Evolutionary conservation across 2,113 vertebrate genomes (phyloP).

Genomic region (Scartelaos histophorus): DNA sequence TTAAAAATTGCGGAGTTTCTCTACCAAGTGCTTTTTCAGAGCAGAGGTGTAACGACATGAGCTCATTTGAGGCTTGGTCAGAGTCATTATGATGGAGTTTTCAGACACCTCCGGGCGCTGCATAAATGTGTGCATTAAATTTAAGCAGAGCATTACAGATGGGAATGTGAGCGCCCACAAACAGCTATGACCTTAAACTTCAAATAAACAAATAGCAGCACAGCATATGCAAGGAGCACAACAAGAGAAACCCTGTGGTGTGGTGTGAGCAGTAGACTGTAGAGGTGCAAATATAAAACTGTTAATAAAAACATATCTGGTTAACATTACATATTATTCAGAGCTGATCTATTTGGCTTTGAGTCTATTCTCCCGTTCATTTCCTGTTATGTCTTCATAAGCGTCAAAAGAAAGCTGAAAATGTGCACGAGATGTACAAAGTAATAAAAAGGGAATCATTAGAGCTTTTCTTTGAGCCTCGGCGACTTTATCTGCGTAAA

Average conservation of each 20-base stretch:
- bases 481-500: slow-evolving; percentile 23
- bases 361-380: background rate
- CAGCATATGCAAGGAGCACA: too few relatives aligned
- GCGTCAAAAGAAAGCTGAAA: slow-evolving; percentile 7
- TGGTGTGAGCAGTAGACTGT: background rate
- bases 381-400: slow-evolving; percentile 11
- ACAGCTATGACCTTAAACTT: too few relatives aligned
- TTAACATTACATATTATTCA: background rate
- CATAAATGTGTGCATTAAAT: too few relatives aligned
- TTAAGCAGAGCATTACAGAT: too few relatives aligned
- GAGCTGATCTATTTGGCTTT: background rate
- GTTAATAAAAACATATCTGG: slow-evolving; percentile 1
- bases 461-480: slow-evolving; percentile 11
- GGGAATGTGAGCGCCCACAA: too few relatives aligned
- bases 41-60: too few relatives aligned
- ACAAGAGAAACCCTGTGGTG: background rate
- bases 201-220: too few relatives aligned
- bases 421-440: slow-evolving; percentile 5
- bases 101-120: too few relatives aligned
- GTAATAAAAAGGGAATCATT: slow-evolving; percentile 13
- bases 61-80: too few relatives aligned
- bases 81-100: too few relatives aligned
- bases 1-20: too few relatives aligned
- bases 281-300: background rate
- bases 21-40: too few relatives aligned